Evolutionary conservation across 2,113 vertebrate species (phyloP).

Genomic region (Leptosomus discolor): DNA sequence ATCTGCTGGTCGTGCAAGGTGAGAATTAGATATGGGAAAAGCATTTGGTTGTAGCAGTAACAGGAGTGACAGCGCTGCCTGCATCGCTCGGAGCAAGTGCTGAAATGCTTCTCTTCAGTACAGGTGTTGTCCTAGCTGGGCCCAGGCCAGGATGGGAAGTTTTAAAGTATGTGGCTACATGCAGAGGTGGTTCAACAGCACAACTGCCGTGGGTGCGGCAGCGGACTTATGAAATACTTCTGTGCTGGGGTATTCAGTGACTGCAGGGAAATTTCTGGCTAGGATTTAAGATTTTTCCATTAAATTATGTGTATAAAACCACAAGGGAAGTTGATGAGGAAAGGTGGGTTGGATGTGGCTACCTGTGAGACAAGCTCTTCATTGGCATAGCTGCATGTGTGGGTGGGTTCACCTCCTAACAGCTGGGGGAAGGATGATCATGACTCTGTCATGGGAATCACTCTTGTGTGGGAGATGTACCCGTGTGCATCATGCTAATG

Average conservation of each 20-base stretch:
- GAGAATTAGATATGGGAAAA: not conserved
- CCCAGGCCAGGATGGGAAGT: not conserved
- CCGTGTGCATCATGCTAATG: not conserved
- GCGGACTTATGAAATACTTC: not conserved
- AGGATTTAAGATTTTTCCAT: not conserved
- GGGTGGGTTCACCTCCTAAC: not conserved
- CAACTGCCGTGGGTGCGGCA: not conserved
- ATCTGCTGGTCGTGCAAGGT: rapidly evolving
- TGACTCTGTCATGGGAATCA: not conserved
- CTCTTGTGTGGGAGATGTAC: not conserved
- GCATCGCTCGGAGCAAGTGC: not conserved
- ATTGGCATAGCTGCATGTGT: not conserved
- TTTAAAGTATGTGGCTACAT: not conserved
- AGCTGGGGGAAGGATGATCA: not conserved
- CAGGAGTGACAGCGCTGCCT: not conserved
- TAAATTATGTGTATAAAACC: not conserved
- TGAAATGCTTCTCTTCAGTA: not conserved
- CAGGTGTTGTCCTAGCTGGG: not conserved
- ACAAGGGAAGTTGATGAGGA: not conserved
- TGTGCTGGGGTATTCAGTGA: not conserved
- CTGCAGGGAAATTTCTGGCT: not conserved
- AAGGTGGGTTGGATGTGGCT: not conserved
- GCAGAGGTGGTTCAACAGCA: not conserved
- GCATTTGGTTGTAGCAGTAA: not conserved
- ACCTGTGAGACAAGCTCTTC: not conserved